Evolutionary conservation across 1,140 invertebrate genomes (phyloP).

Genomic region (Calephelis nemesis): DNA sequence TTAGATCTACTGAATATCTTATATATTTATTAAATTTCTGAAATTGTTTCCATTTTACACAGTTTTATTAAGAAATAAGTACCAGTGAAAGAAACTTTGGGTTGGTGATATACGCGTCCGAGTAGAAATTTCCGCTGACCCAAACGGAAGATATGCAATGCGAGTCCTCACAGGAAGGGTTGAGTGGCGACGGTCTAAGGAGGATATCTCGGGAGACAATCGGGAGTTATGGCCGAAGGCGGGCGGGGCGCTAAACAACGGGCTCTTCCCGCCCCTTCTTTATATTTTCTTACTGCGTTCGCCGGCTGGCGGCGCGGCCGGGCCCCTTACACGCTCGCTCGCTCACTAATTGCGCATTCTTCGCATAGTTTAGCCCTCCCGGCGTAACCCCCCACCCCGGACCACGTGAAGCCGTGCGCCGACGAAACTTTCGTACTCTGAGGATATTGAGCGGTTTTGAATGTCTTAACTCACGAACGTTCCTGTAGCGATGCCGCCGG

Average conservation of each 20-base stretch:
- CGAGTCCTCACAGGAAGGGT: slow-evolving; percentile 66
- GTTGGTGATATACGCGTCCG: slow-evolving; percentile 45
- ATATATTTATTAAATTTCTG: too few species aligned
- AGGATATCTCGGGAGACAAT: slow-evolving; percentile 76
- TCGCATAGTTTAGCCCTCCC: slow-evolving; percentile 90
- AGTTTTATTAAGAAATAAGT: slow-evolving; percentile 25
- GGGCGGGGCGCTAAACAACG: slow-evolving; percentile 75
- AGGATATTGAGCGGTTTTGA: slow-evolving; percentile 79
- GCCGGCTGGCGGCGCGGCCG: slow-evolving; percentile 73
- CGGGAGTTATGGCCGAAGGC: slow-evolving; percentile 71
- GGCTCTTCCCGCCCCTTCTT: slow-evolving; percentile 79
- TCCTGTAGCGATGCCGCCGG: slow-evolving; percentile 51
- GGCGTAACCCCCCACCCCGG: slow-evolving; percentile 68
- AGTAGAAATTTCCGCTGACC: slow-evolving; percentile 73
- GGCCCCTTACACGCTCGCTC: slow-evolving; percentile 80
- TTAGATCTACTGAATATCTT: too few species aligned
- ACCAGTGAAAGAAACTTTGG: slow-evolving; percentile 53
- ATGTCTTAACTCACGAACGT: slow-evolving; percentile 78
- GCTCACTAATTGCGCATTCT: slow-evolving; percentile 94
- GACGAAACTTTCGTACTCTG: slow-evolving; percentile 75
- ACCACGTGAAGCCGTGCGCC: slow-evolving; percentile 74
- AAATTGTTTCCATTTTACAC: neutral
- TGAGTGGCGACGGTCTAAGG: slow-evolving; percentile 73
- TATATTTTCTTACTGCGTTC: slow-evolving; percentile 83
- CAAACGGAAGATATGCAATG: slow-evolving; percentile 72